Conservation (phyloP, 2,113 vertebrate genomes). For the Psammodynastes pulverulentus region DNA sequence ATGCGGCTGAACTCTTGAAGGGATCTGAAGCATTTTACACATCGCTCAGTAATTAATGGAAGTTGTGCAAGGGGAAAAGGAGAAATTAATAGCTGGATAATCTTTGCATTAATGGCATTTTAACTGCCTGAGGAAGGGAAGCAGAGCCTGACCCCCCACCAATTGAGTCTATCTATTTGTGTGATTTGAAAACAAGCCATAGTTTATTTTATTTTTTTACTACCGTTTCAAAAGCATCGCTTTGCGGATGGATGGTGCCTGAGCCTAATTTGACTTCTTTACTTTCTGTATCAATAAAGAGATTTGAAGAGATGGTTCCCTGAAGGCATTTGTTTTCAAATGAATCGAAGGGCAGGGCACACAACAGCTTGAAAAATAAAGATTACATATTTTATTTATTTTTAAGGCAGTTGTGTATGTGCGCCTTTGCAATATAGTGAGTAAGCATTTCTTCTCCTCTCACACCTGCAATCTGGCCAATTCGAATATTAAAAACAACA, state of each 20-base stretch:
- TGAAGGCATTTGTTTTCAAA: neutral
- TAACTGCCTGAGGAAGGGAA: neutral
- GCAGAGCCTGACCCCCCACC: neutral
- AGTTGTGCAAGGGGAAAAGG: neutral
- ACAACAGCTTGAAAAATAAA: neutral
- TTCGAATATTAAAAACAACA: neutral
- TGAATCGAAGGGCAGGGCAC: neutral
- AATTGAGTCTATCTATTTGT: neutral
- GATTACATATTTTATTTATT: neutral
- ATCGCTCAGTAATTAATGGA: neutral
- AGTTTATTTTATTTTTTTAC: neutral
- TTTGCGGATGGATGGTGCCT: neutral
- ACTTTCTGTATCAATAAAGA: neutral
- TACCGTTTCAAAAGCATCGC: neutral
- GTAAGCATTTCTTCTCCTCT: neutral
- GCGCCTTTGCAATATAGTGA: neutral
- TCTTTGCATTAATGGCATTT: neutral
- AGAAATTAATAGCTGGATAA: slow-evolving; percentile 2
- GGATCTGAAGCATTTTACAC: neutral
- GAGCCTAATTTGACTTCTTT: neutral
- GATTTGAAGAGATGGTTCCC: neutral
- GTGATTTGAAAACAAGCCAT: neutral
- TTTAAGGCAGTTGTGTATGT: neutral
- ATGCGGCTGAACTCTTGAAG: neutral
- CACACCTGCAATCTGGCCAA: neutral